These are phyloP conservation scores for Bombus sibiricus DNA, from an alignment of 1,140 invertebrate species.

Conservation along the genomic window DNA sequence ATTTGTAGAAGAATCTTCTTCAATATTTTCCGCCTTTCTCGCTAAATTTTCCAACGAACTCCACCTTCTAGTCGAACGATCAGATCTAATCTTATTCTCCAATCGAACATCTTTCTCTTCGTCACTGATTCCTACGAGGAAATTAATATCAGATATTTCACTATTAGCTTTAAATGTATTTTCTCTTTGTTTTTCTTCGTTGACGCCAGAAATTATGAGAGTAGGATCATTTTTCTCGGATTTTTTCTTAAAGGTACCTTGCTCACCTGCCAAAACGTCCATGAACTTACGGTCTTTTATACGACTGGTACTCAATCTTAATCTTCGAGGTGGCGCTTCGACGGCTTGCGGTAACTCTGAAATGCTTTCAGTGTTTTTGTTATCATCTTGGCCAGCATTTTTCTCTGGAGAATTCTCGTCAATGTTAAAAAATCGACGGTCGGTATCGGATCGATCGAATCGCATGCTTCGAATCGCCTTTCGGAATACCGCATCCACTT, in stretches of 20 bases:
- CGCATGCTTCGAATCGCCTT: conserved; percentile 2
- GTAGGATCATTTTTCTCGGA: not conserved
- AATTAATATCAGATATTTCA: not conserved
- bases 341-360: not conserved
- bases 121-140: not conserved
- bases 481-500: not conserved
- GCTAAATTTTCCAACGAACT: conserved; percentile 30
- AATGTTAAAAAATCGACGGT: too few species aligned
- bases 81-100: not conserved
- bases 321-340: not conserved
- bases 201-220: too few species aligned
- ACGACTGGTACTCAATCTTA: not conserved
- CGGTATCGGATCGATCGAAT: not conserved
- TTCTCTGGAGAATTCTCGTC: not conserved
- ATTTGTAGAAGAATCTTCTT: not conserved
- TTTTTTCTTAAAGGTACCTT: not conserved
- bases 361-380: too few species aligned
- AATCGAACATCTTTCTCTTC: not conserved
- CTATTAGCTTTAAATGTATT: not conserved
- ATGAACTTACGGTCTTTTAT: not conserved
- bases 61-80: conserved; percentile 10
- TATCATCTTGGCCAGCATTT: too few species aligned
- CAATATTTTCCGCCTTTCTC: not conserved
- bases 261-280: not conserved
- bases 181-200: not conserved